These are phyloP conservation scores for Helostoma temminkii DNA, from an alignment of 2,797 vertebrate species.

Conservation along the genomic window DNA sequence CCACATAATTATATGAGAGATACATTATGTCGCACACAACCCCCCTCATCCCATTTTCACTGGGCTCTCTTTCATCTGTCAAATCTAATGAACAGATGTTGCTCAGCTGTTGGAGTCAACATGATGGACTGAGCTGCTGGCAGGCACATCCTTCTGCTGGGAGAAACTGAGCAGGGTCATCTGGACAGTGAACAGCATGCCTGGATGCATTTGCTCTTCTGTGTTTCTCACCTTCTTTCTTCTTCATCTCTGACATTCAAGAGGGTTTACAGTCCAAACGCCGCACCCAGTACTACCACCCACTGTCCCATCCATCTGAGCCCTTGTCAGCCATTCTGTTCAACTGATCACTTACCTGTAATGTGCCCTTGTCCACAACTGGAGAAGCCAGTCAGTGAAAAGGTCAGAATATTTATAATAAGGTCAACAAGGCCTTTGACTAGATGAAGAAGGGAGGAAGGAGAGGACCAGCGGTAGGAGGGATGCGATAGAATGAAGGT, in stretches of 20 bases:
- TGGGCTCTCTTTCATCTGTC: conserved; percentile 82
- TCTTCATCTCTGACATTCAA: conserved; percentile 72
- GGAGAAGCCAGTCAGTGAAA: conserved; percentile 64
- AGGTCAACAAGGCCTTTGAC: conserved; percentile 71
- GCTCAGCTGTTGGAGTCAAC: conserved; percentile 83
- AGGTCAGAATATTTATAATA: conserved; percentile 81
- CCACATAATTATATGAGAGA: conserved; percentile 50
- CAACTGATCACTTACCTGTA: conserved; percentile 77
- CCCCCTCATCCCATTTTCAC: conserved; percentile 53
- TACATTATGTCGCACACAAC: conserved; percentile 53
- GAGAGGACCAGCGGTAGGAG: conserved; percentile 13
- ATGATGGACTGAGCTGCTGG: conserved; percentile 83
- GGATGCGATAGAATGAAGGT: conserved; percentile 34
- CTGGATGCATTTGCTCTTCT: conserved; percentile 62
- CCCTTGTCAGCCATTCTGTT: conserved; percentile 80
- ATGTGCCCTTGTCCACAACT: conserved; percentile 73
- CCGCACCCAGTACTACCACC: conserved; percentile 56
- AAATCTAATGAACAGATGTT: conserved; percentile 89
- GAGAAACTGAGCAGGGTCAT: conserved; percentile 75
- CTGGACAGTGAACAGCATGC: conserved; percentile 70
- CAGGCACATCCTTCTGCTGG: conserved; percentile 79
- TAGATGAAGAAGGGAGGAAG: conserved; percentile 21
- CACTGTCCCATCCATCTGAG: conserved; percentile 71
- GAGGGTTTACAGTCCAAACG: conserved; percentile 45
- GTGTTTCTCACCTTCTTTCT: conserved; percentile 60